A percentile compares a stretch with the other conserved stretches of the same genome.
These are phyloP conservation scores for Sphyrna mokarran DNA, from an alignment of 2,113 vertebrate species.

Conservation along the genomic window DNA sequence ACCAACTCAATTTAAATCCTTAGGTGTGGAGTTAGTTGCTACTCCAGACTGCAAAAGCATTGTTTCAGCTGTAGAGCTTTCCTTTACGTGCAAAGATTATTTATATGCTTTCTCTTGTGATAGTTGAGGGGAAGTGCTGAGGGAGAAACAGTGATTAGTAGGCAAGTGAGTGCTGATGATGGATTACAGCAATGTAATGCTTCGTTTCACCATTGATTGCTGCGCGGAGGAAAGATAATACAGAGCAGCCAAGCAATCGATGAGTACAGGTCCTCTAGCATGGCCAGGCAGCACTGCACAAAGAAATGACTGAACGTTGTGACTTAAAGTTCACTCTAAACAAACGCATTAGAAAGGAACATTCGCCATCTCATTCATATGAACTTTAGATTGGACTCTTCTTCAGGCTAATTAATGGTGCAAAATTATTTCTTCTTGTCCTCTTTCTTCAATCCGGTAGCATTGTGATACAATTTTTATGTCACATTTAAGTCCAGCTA, in stretches of 20 bases:
- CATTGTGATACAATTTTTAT: neutral
- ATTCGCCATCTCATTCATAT: neutral
- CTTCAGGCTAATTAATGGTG: neutral
- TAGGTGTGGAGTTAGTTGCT: neutral
- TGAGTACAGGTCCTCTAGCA: neutral
- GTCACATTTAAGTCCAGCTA: neutral
- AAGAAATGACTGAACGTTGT: neutral
- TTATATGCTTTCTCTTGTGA: neutral
- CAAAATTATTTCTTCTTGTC: neutral
- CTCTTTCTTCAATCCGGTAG: neutral
- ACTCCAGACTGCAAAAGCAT: neutral
- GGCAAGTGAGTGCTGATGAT: neutral
- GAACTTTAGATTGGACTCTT: neutral
- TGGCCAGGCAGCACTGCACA: neutral
- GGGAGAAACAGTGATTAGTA: neutral
- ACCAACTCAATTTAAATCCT: neutral
- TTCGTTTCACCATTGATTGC: slow-evolving; percentile 12
- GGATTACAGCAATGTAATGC: slow-evolving; percentile 21
- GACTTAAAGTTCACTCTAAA: neutral
- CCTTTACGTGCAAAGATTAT: neutral
- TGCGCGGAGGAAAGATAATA: neutral
- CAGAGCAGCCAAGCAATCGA: neutral
- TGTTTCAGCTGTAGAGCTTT: neutral
- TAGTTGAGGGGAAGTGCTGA: neutral
- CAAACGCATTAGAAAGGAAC: neutral